Percentiles rank a stretch among this genome's conserved stretches.
These are phyloP conservation scores for Bombus superbus DNA, from an alignment of 1,140 invertebrate genomes.

Conservation along the genomic window DNA sequence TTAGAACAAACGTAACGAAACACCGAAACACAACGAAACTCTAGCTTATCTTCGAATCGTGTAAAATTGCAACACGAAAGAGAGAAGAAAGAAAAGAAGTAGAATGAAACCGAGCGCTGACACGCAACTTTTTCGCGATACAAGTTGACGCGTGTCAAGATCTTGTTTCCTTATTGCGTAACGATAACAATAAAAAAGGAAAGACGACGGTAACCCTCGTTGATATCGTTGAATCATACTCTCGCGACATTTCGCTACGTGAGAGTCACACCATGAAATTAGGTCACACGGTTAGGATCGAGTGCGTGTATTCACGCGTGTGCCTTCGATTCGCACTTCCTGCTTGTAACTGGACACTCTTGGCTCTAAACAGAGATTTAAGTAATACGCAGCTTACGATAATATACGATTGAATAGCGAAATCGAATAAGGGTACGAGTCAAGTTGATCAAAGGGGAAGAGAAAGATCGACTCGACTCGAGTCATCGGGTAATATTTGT, in stretches of 20 bases:
- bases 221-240: constrained; percentile 50
- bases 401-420: constrained; percentile 18
- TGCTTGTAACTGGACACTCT: constrained; percentile 14
- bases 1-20: constrained; percentile 29
- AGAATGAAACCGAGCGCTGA: background rate
- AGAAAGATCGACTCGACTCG: background rate
- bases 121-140: constrained; percentile 19
- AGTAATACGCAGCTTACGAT: background rate
- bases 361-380: background rate
- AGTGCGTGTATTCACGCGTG: background rate
- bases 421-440: constrained; percentile 22
- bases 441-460: background rate
- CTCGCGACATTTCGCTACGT: background rate
- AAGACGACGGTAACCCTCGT: background rate
- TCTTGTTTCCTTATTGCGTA: constrained; percentile 57
- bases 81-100: background rate
- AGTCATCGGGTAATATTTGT: constrained; percentile 16
- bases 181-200: constrained; percentile 29
- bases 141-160: constrained; percentile 31
- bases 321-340: constrained; percentile 19
- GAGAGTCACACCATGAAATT: constrained; percentile 23
- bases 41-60: constrained; percentile 21
- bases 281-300: constrained; percentile 30
- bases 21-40: background rate
- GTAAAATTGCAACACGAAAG: constrained; percentile 27